Percentiles rank a stretch among this genome's conserved stretches.
phyloP scores from a whole-genome alignment of 2,797 vertebrate genomes.

The Fratercula arctica region DNA sequence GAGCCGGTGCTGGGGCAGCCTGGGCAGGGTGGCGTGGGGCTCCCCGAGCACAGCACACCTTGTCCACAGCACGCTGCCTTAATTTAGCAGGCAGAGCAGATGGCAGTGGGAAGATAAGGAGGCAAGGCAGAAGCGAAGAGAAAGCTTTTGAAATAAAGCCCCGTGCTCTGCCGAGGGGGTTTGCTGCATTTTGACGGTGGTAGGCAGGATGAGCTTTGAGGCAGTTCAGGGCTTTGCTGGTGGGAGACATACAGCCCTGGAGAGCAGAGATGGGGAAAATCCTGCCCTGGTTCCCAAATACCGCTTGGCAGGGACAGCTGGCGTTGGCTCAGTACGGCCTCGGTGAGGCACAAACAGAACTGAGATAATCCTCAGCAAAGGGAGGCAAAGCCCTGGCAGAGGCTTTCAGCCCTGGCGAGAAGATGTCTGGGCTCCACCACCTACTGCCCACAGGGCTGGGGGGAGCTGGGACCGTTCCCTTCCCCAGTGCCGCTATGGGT shows the following conservation, averaged over 20 bases:
- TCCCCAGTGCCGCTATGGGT: fast-evolving
- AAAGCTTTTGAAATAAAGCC: conserved; percentile 28
- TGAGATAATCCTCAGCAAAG: not conserved
- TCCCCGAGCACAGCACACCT: not conserved
- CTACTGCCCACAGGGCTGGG: fast-evolving
- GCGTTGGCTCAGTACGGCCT: not conserved
- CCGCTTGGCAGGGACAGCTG: not conserved
- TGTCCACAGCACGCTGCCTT: not conserved
- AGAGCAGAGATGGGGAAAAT: not conserved
- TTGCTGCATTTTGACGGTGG: not conserved
- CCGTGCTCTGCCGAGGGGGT: not conserved
- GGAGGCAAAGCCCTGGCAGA: not conserved
- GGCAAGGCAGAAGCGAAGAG: conserved; percentile 1
- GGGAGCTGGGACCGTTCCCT: not conserved
- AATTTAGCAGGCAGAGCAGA: conserved; percentile 61
- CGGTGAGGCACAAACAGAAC: not conserved
- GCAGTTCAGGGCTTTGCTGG: not conserved
- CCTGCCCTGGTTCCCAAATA: not conserved
- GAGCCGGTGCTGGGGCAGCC: not conserved
- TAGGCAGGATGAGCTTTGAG: not conserved
- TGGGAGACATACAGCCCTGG: not conserved
- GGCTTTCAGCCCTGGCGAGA: not conserved
- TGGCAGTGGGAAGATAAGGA: conserved; percentile 56
- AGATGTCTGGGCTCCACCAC: not conserved
- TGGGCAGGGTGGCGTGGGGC: not conserved